phyloP scores from a whole-genome alignment of 2,113 vertebrate species.

The Agapornis roseicollis region DNA sequence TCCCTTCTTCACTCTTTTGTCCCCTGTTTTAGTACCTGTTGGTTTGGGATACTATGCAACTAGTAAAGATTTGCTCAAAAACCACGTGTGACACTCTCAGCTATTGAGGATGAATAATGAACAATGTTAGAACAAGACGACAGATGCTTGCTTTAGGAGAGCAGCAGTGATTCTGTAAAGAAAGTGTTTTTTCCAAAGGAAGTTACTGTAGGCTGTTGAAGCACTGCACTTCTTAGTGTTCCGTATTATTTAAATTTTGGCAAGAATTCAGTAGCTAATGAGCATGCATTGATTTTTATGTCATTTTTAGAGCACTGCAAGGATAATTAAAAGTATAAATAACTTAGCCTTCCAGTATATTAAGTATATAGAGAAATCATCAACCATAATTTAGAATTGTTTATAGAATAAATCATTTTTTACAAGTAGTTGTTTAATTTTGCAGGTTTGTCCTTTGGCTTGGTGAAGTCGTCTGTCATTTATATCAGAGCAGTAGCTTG shows the following conservation, averaged over 20 bases:
- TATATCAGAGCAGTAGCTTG: neutral
- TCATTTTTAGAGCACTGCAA: conserved; percentile 46
- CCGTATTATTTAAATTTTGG: conserved; percentile 5
- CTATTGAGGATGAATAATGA: neutral
- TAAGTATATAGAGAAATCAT: conserved; percentile 28
- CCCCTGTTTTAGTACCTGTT: neutral
- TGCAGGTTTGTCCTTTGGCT: conserved; percentile 12
- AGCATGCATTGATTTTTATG: conserved; percentile 49
- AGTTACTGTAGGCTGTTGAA: neutral
- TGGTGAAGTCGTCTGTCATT: conserved; percentile 16
- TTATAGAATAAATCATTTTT: conserved; percentile 42
- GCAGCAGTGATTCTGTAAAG: neutral
- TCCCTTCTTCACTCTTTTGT: neutral
- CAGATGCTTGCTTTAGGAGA: neutral
- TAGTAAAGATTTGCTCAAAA: neutral
- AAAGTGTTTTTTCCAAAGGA: neutral
- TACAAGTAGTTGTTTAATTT: conserved; percentile 43
- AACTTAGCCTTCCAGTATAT: neutral
- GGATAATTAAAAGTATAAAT: conserved; percentile 65
- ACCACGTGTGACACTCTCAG: neutral
- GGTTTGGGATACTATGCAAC: neutral
- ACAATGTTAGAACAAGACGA: neutral
- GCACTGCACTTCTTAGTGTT: neutral
- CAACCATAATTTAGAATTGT: conserved; percentile 42
- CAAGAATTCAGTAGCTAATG: conserved; percentile 26